These are phyloP conservation scores for Eulimnadia texana DNA, from an alignment of 1,140 invertebrate species.

Conservation along the genomic window DNA sequence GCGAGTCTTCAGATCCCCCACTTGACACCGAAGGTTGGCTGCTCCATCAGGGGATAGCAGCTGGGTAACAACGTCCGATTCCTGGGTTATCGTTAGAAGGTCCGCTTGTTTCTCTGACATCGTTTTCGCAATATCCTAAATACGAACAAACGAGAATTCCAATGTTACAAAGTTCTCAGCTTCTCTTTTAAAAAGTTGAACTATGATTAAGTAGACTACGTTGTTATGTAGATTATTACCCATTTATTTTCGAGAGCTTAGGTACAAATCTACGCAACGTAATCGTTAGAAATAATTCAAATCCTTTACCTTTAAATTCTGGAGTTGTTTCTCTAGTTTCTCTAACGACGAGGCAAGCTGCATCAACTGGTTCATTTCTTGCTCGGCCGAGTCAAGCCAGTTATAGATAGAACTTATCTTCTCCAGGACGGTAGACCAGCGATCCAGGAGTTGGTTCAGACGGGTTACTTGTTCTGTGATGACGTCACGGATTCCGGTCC, in stretches of 20 bases:
- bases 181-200: too few species aligned
- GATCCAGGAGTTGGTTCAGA: constrained; percentile 56
- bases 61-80: constrained; percentile 57
- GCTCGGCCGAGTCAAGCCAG: constrained; percentile 23
- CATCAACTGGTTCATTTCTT: constrained; percentile 10
- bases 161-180: background rate
- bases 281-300: too few species aligned
- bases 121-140: constrained; percentile 11
- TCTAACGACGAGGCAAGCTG: constrained; percentile 12
- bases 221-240: too few species aligned
- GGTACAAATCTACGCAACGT: too few species aligned
- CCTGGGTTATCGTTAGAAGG: constrained; percentile 58
- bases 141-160: constrained; percentile 2
- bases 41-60: constrained; percentile 59
- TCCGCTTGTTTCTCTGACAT: constrained; percentile 66
- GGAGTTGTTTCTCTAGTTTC: constrained; percentile 22
- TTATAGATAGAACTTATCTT: constrained; percentile 26
- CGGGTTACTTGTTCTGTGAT: constrained; percentile 55
- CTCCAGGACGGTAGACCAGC: constrained; percentile 57
- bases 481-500: constrained; percentile 56
- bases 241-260: too few species aligned
- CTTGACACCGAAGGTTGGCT: constrained; percentile 47
- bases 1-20: constrained; percentile 53
- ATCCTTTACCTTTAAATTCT: constrained; percentile 4
- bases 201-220: too few species aligned